Base-by-base conservation (phyloP, 1,140 invertebrate genomes). In the Gonatopus flavifemur region DNA sequence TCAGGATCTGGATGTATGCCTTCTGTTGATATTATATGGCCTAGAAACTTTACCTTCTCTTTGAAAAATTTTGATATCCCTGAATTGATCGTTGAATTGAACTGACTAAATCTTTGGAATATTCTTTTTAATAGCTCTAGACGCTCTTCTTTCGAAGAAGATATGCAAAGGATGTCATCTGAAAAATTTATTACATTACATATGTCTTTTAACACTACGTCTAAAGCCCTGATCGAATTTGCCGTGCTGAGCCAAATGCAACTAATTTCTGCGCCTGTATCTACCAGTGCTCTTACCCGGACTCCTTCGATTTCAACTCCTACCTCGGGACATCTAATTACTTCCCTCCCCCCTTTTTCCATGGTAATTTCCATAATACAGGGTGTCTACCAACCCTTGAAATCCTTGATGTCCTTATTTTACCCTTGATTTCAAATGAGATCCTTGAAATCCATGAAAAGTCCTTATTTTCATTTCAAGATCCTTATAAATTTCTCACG, bases 31-130 rank as follows among this genome's bases (percentile, higher is more conserved):
- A 77, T 30, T 20, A 74, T 60, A 39, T 69, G 67, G 12, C 74
- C 72, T 7, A 77, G 57, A 55, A 57, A 76, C 25, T 49, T 77
- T 76, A 66, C 56, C 55, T 70, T 54, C 22, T 50, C 55, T 45
- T 41, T 19, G 13, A 64, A 40, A 50, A 70, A 67, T 21, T 43
- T n/a, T n/a, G n/a, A 57, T 35, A 61, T 64, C 7, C 49, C 28
- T 1, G 13, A 10, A 20, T 55, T 59, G 1, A 64, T 8, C 15
- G 36, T 50, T 10, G 62, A 30, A 2, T 37, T 24, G 12, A 37
- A 35, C 5, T 37, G 12, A 21, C 21, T 32, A n/a, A 64, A 35
- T 21, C 36, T 19, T 8, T 43, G 4, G 21, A 62, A 55, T 20
- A 55, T 22, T 21, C 46, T 32, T 33, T 28, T 37, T 5, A 64